Conservation (phyloP, 1,140 invertebrate species). For the Cryptotermes secundus region DNA sequence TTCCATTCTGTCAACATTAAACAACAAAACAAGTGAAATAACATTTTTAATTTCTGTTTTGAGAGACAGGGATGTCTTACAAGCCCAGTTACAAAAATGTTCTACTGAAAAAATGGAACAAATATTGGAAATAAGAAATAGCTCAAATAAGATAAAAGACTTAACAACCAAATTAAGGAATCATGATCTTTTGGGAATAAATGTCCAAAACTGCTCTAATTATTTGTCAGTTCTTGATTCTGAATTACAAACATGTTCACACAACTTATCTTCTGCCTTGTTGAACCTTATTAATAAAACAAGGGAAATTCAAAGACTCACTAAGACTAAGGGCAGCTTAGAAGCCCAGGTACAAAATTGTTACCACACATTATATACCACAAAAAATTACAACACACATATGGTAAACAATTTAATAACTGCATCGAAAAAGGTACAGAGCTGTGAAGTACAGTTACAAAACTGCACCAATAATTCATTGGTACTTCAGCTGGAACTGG, state of each 20-base stretch:
- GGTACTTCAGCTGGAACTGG: not conserved
- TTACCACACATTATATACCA: not conserved
- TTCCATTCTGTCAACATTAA: too few species aligned
- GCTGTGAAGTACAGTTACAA: not conserved
- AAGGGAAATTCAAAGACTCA: not conserved
- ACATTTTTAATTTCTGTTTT: too few species aligned
- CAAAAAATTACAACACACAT: not conserved
- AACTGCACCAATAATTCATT: not conserved
- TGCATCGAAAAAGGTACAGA: not conserved
- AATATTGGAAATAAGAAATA: too few species aligned
- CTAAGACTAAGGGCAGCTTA: not conserved
- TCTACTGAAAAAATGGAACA: too few species aligned
- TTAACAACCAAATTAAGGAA: too few species aligned
- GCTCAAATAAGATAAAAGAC: too few species aligned
- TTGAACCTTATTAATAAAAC: not conserved
- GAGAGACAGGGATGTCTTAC: too few species aligned
- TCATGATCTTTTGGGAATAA: too few species aligned
- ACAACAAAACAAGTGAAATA: too few species aligned
- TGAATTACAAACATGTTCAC: not conserved
- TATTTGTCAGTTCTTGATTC: too few species aligned
- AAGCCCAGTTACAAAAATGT: too few species aligned
- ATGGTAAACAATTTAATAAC: not conserved
- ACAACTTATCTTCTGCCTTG: not conserved
- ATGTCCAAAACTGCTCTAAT: too few species aligned
- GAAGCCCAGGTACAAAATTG: not conserved